phyloP scores from a whole-genome alignment of 2,113 vertebrate species.

The Pituophis catenifer region DNA sequence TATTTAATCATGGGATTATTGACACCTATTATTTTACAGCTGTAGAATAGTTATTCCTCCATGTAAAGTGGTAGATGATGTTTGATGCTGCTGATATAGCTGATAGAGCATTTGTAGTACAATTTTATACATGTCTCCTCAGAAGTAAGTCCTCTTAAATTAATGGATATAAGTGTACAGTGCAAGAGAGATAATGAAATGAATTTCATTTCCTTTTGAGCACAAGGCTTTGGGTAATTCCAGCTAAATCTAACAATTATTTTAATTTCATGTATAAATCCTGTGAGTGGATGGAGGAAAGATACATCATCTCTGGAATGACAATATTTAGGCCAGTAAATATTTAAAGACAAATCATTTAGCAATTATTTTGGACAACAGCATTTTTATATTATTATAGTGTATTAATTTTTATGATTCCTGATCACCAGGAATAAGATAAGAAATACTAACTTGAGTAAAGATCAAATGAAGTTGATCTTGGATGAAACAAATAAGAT shows the following conservation, averaged over 20 bases:
- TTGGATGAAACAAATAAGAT: neutral
- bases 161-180: neutral
- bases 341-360: neutral
- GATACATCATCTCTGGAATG: neutral
- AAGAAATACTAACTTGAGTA: neutral
- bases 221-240: neutral
- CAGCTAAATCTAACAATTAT: conserved; percentile 2
- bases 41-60: neutral
- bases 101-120: neutral
- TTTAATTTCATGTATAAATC: neutral
- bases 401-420: neutral
- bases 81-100: neutral
- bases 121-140: neutral
- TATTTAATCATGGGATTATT: neutral
- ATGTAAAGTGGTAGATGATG: neutral
- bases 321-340: conserved; percentile 8
- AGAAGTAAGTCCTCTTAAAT: neutral
- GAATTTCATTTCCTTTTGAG: conserved; percentile 12
- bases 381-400: neutral
- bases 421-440: neutral
- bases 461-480: neutral
- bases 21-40: neutral
- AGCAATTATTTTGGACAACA: neutral
- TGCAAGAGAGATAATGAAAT: accelerated
- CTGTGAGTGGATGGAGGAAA: neutral